Base-by-base conservation (phyloP, 2,888 invertebrate species). In the Limenitis arthemis region DNA sequence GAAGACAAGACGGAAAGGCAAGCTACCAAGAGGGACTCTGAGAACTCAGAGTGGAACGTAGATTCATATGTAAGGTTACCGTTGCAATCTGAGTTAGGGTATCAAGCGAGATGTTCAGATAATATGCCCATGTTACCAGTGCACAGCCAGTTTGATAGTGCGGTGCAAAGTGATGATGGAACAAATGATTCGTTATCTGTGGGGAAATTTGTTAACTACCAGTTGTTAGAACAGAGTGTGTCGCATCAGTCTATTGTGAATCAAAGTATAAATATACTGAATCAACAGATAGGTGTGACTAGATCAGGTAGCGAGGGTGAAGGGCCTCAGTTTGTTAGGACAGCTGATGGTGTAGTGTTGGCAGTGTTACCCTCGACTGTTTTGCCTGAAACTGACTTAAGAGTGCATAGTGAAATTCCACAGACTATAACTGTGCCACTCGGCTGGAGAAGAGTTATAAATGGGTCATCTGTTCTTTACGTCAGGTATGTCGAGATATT, bases 161-260 rank as follows among this genome's bases (percentile, higher is more conserved):
- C 72, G 51, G 71, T 79, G 61, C 75, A 75, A 56, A 75, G 74
- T 62, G 63, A 62, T 49, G 80, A 78, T 56, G 66, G 68, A 67
- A 70, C 72, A 61, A 67, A 72, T 77, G 81, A 84, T 51, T 74
- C 74, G 60, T 66, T 79, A 56, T 72, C 73, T 40, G 70, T 76
- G 56, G 75, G 75, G 43, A 84, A 83, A 61, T 81, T 75, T 77
- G 77, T 86, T 67, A 86, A 86, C 79, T 87, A 86, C 72, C 86
- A 86, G 69, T 78, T 86, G 67, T 73, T 86, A 74, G 86, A 86
- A 80, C 86, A 86, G 68, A 86, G 83, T 79, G 81, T 86, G 58
- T 79, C 84, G 53, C 86, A 86, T 66, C 86, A 86, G 61, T 83
- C 85, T 30, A 83, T 85, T 74, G 84, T 86, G 64, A 86, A 86